These are phyloP conservation scores for Chlorops oryzae DNA, from an alignment of 1,140 invertebrate genomes.

Conservation along the genomic window DNA sequence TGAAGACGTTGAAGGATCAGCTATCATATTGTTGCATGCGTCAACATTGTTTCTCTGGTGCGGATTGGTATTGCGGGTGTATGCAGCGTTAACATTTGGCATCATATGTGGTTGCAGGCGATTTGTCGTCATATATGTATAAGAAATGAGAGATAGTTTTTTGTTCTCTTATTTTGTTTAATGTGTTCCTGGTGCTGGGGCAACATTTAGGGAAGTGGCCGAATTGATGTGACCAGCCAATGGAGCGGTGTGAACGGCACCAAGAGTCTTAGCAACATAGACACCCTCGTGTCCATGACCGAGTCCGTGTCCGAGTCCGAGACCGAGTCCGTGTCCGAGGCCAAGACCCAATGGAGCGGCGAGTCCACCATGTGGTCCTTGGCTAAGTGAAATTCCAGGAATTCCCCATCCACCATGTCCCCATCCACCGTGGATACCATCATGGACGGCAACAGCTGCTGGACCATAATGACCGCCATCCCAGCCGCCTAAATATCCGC, in stretches of 20 bases:
- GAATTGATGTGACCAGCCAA: slow-evolving; percentile 48
- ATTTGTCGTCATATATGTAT: no score
- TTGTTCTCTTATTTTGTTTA: no score
- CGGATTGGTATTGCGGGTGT: no score
- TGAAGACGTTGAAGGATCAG: no score
- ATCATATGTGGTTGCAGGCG: no score
- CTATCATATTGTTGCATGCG: no score
- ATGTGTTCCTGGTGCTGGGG: slow-evolving; percentile 50
- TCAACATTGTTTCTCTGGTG: no score
- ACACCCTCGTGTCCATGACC: slow-evolving; percentile 39
- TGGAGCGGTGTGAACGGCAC: slow-evolving; percentile 51
- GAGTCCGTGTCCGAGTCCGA: slow-evolving; percentile 3
- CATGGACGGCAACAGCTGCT: slow-evolving; percentile 34
- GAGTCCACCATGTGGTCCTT: slow-evolving; percentile 30
- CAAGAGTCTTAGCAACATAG: slow-evolving; percentile 53
- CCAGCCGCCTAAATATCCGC: slow-evolving; percentile 14
- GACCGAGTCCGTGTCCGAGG: neutral
- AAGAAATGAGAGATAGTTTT: no score
- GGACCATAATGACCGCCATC: slow-evolving; percentile 16
- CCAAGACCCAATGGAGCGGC: neutral
- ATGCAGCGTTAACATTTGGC: no score
- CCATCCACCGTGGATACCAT: slow-evolving; percentile 28
- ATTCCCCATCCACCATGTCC: slow-evolving; percentile 26
- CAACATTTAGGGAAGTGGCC: slow-evolving; percentile 48
- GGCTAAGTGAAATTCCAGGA: slow-evolving; percentile 41